A percentile compares a stretch with the other conserved stretches of the same genome.
phyloP scores from a whole-genome alignment of 2,888 invertebrate species.

The Harpagoxenus sublaevis region DNA sequence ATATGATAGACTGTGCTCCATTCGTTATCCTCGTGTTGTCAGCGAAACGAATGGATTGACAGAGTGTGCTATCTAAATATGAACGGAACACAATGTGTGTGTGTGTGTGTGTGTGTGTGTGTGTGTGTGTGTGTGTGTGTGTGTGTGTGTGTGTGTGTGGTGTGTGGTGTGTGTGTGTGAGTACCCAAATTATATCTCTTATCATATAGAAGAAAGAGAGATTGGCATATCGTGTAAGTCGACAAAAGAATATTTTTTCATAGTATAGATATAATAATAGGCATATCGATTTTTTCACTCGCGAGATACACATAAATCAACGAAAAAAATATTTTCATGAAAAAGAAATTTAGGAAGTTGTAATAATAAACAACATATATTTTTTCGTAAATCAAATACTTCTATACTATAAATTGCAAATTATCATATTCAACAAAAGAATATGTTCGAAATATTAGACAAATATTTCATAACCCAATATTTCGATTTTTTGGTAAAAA shows the following conservation, averaged over 20 bases:
- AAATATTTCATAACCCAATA: neutral
- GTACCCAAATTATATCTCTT: neutral
- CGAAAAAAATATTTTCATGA: neutral
- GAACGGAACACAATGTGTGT: neutral
- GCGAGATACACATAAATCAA: neutral
- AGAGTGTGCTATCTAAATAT: neutral
- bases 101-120: too few relatives aligned
- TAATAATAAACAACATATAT: neutral
- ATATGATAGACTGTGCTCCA: neutral
- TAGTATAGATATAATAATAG: too few relatives aligned
- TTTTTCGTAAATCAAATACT: neutral
- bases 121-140: too few relatives aligned
- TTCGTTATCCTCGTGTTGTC: neutral
- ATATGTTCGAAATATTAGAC: neutral
- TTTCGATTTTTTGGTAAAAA: slow-evolving; percentile 4
- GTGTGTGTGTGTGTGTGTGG: too few relatives aligned
- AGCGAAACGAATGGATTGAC: neutral
- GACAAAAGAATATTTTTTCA: neutral
- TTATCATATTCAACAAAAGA: neutral
- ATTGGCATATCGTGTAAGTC: neutral
- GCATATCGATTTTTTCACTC: neutral
- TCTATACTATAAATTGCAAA: neutral
- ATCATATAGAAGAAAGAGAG: neutral
- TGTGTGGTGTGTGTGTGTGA: too few relatives aligned
- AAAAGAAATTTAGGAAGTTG: neutral